Base-by-base conservation (phyloP, 2,888 invertebrate genomes). In the Stenotaenia linearis region DNA sequence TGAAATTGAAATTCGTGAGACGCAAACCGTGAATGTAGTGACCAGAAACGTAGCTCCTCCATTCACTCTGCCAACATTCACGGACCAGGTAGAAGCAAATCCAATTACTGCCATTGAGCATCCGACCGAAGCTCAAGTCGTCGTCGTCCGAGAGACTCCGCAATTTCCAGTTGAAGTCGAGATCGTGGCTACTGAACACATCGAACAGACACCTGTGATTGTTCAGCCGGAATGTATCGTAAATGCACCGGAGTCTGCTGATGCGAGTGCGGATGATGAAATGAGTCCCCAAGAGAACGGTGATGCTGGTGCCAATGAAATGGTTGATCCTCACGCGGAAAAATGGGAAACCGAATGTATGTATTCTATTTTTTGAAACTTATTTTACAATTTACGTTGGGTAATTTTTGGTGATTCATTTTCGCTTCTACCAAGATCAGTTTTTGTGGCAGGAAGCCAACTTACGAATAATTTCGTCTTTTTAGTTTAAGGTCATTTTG, bases 321-420 rank as follows among this genome's bases (percentile, higher is more conserved):
- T 75, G 28, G 76, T 32, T 75, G 76, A 75, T 15, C 30, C 28
- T 1, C 35, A 35, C 23, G 23, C 23, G n/a, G 77, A 77, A 40
- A 77, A 77, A 77, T 77, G 77, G 77, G 77, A 77, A 40, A 21
- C 23, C 9, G 77, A 77, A 37, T 37, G 77, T 77, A 35, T 37
- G 77, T 40, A 75, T 75, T 18, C 2, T 15, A 40, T 3, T 15
- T 10, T 1, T 15, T 40, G 12, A 15, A 15, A 40, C n/a, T 40
- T 40, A 12, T 40, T 40, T 12, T 10, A 40, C 12, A 40, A 15
- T 40, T 40, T 3, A n/a, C n/a, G n/a, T n/a, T 40, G 40, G 40
- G 10, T 40, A 40, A n/a, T n/a, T 40, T 10, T 40, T 40, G n/a
- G 15, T 3, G n/a, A 40, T 40, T 40, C 4, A 40, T 10, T 40